Conservation (phyloP, 1,140 invertebrate species). For the Zaprionus africanus region DNA sequence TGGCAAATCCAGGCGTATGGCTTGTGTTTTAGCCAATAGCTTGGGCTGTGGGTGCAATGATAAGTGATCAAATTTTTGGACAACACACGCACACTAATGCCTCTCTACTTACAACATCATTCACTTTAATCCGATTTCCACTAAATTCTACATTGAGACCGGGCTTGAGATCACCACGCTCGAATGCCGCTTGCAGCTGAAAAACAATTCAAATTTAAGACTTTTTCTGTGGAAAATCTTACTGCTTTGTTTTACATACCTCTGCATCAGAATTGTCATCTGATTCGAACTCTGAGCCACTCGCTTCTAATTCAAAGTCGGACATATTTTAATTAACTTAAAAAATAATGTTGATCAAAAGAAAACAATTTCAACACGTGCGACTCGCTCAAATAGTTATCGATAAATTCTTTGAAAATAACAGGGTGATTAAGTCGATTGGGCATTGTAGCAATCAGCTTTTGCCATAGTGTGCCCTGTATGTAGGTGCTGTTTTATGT, state of each 20-base stretch:
- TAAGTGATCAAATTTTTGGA: background rate
- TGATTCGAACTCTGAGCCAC: constrained; percentile 72
- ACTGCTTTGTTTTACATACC: constrained; percentile 33
- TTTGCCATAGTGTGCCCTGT: background rate
- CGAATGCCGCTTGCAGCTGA: constrained; percentile 94
- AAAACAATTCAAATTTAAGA: constrained; percentile 20
- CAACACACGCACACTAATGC: background rate
- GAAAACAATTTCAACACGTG: constrained; percentile 75
- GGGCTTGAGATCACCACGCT: constrained; percentile 91
- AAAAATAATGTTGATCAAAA: constrained; percentile 31
- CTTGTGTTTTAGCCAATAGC: constrained; percentile 89
- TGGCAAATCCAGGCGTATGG: constrained; percentile 89
- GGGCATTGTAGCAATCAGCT: background rate
- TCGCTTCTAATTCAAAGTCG: constrained; percentile 73
- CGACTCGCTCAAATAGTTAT: constrained; percentile 37
- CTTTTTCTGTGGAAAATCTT: background rate
- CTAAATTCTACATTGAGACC: constrained; percentile 91
- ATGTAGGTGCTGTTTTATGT: background rate
- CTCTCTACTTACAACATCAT: constrained; percentile 88
- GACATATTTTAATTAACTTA: constrained; percentile 58
- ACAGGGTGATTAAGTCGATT: constrained; percentile 4
- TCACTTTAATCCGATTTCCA: constrained; percentile 86
- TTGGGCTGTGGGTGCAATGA: constrained; percentile 85
- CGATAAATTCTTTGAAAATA: constrained; percentile 14
- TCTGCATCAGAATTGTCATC: constrained; percentile 80